A percentile compares a stretch with the other conserved stretches of the same genome.
Conservation (phyloP, 1,140 invertebrate species). For the Uloborus diversus region DNA sequence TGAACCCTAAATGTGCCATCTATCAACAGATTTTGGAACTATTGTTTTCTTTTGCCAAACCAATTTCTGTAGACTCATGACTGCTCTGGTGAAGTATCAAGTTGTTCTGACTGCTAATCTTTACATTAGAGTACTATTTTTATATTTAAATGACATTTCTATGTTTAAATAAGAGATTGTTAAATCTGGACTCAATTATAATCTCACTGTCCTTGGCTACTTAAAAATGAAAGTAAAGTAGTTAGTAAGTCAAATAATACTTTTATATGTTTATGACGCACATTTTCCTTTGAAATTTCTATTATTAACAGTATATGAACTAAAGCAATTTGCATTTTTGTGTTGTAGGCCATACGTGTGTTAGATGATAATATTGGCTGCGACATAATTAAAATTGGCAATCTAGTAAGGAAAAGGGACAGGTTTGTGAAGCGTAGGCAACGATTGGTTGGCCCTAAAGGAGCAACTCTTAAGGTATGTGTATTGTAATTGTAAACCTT, state of each 20-base stretch:
- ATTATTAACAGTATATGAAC: not conserved
- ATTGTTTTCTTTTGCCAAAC: too few relatives aligned
- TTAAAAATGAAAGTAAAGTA: not conserved
- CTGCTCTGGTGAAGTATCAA: too few relatives aligned
- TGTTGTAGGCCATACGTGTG: slow-evolving; percentile 66
- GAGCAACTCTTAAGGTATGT: slow-evolving; percentile 86
- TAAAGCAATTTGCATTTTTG: not conserved
- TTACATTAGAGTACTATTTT: too few relatives aligned
- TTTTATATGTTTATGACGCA: not conserved
- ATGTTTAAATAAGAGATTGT: too few relatives aligned
- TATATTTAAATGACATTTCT: too few relatives aligned
- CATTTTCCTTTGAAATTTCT: not conserved
- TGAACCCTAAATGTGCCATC: too few relatives aligned
- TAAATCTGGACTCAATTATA: too few relatives aligned
- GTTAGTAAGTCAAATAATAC: not conserved
- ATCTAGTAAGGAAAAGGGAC: slow-evolving; percentile 89
- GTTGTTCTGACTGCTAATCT: too few relatives aligned
- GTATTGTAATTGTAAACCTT: too few relatives aligned
- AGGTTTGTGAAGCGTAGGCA: slow-evolving; percentile 96
- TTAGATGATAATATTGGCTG: slow-evolving; percentile 88
- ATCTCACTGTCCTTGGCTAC: not conserved
- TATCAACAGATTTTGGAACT: too few relatives aligned
- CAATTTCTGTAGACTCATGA: too few relatives aligned
- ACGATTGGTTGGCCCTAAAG: slow-evolving; percentile 94
- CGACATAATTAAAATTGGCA: slow-evolving; percentile 98